phyloP scores from a whole-genome alignment of 2,888 invertebrate genomes.

The Octonoba sinensis region DNA sequence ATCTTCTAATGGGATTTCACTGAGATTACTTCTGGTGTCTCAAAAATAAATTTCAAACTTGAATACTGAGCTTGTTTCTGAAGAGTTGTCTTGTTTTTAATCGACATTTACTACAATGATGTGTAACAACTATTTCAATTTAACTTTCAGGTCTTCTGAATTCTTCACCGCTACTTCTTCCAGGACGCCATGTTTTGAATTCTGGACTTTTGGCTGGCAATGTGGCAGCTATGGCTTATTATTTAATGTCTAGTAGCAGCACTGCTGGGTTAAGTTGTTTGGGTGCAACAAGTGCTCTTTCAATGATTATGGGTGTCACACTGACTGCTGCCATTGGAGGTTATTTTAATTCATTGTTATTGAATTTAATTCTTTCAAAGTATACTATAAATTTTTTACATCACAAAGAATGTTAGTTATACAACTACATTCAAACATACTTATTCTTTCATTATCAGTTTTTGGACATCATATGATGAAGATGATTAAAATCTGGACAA shows the following conservation, averaged over 20 bases:
- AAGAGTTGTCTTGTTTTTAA: too few relatives aligned
- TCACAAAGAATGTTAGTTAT: too few relatives aligned
- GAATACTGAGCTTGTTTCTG: too few relatives aligned
- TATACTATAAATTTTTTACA: too few relatives aligned
- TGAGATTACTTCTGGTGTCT: too few relatives aligned
- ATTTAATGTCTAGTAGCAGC: conserved; percentile 77
- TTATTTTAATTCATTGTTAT: conserved; percentile 67
- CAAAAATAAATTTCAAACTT: too few relatives aligned
- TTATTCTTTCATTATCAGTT: too few relatives aligned
- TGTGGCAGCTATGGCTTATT: conserved; percentile 82
- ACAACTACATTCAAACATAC: too few relatives aligned
- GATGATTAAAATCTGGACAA: too few relatives aligned
- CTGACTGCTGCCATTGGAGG: conserved; percentile 91
- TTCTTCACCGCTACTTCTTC: conserved; percentile 85
- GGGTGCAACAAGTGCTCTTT: conserved; percentile 82
- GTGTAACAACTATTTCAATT: not conserved
- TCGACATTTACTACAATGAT: not conserved
- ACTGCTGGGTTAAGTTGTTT: conserved; percentile 81
- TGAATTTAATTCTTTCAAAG: too few relatives aligned
- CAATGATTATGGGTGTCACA: conserved; percentile 86
- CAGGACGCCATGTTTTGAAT: conserved; percentile 86
- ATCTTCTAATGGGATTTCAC: too few relatives aligned
- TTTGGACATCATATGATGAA: too few relatives aligned
- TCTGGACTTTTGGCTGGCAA: conserved; percentile 79
- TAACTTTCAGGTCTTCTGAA: conserved; percentile 76